Percentiles rank a stretch among this genome's conserved stretches.
phyloP scores from a whole-genome alignment of 2,797 vertebrate species.

The Emys orbicularis region DNA sequence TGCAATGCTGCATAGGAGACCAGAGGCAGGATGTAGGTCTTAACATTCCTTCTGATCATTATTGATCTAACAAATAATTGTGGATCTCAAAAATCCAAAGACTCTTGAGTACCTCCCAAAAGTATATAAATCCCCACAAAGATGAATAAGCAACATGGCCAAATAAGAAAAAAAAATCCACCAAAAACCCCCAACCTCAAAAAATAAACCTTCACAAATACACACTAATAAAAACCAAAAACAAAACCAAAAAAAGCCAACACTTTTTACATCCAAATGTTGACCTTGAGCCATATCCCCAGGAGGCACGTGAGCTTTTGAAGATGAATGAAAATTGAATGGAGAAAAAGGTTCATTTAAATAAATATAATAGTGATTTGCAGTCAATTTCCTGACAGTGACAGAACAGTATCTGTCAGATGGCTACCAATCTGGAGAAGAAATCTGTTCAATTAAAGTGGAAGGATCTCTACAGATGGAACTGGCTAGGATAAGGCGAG shows the following conservation, averaged over 20 bases:
- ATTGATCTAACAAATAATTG: background rate
- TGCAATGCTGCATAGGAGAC: background rate
- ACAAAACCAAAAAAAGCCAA: background rate
- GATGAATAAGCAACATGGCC: background rate
- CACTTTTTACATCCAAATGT: background rate
- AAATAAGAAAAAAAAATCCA: background rate
- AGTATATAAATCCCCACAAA: background rate
- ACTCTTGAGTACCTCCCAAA: background rate
- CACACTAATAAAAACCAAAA: background rate
- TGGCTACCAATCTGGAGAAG: conserved; percentile 74
- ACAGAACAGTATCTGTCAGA: conserved; percentile 75
- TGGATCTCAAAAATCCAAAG: background rate
- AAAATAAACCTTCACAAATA: background rate
- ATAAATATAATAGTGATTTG: conserved; percentile 55
- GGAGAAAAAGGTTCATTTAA: conserved; percentile 56
- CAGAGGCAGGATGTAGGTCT: background rate
- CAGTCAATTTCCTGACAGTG: conserved; percentile 73
- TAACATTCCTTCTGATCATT: conserved; percentile 16
- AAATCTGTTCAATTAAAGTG: conserved; percentile 74
- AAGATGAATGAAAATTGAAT: conserved; percentile 10
- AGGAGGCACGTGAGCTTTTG: background rate
- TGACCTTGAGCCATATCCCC: conserved; percentile 15
- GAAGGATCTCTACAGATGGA: conserved; percentile 76
- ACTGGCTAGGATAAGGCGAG: conserved; percentile 7
- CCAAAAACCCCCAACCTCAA: background rate